Percentiles rank a stretch among this genome's conserved stretches.
Evolutionary conservation across 1,140 invertebrate species (phyloP).

Genomic region (Tetramorium alpestre): DNA sequence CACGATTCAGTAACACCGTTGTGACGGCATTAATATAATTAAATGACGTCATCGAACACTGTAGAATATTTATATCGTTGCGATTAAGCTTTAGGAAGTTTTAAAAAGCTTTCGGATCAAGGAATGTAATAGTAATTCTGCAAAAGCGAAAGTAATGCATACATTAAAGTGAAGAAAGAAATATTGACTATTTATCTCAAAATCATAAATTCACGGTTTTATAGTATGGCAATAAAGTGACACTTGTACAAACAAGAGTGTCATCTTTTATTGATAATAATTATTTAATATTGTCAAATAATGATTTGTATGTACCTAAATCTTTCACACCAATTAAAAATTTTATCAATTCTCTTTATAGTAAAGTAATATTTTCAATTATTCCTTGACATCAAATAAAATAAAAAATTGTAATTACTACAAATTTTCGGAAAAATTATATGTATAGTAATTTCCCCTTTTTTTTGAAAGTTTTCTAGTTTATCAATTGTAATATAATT

Average conservation of each 20-base stretch:
- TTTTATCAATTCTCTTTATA: neutral
- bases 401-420: neutral
- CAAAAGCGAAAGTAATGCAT: neutral
- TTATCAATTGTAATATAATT: neutral
- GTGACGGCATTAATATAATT: slow-evolving; percentile 13
- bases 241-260: slow-evolving; percentile 6
- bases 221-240: neutral
- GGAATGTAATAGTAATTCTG: neutral
- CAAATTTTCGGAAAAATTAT: neutral
- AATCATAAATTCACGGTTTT: neutral
- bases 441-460: neutral
- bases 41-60: slow-evolving; percentile 10
- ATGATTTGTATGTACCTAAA: neutral
- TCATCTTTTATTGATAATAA: neutral
- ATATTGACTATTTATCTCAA: neutral
- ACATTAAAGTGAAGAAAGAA: neutral
- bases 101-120: neutral
- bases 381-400: neutral
- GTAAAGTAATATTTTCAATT: neutral
- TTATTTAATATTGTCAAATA: slow-evolving; percentile 7
- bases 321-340: neutral
- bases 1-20: neutral
- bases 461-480: neutral
- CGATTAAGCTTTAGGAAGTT: neutral
- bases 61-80: neutral